Base-by-base conservation (phyloP, 2,113 vertebrate genomes). In the Conger conger region DNA sequence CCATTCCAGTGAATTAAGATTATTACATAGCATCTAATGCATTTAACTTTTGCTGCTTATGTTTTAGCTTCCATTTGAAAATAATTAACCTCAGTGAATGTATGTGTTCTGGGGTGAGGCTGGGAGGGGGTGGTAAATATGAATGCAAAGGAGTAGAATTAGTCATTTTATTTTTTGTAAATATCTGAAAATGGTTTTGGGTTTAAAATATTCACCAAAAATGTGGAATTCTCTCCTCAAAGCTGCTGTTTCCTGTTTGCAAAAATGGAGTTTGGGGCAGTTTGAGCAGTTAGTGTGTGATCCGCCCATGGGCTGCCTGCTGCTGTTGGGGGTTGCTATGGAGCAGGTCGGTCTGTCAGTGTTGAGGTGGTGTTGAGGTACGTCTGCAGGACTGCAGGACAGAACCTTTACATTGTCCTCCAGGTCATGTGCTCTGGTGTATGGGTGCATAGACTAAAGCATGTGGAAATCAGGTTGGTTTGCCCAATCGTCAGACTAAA, bases 211-310 rank as follows among this genome's bases (percentile, higher is more conserved):
- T 94, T 95, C 90, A 95, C 93, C 93, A 95, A 95, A 87, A 96
- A 95, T 95, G 94, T 95, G 95, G 94, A 95, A 98, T 99, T 99
- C 96, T 99, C 97, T 97, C 97, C 98, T 97, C 97, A 97, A 99
- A 99, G 98, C 98, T 99, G 98, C 98, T 96, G 98, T 97, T 97
- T 98, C 97, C 98, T 97, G 98, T 98, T 98, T 99, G 97, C 96
- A 99, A 98, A 98, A 92, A 91, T 96, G 97, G 97, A 97, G 97
- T 98, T 97, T 97, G 96, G 97, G 96, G 97, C 97, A 98, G 97
- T 98, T 95, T 99, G 95, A 98, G 97, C 98, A 99, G 97, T 99
- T 99, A 99, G 94, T 98, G 97, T 98, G 98, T 98, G 97, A 97
- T 97, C 97, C 97, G 97, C 96, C 97, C 97, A 96, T 97, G 97